phyloP scores from a whole-genome alignment of 2,888 invertebrate genomes.

The Eupithecia insigniata region DNA sequence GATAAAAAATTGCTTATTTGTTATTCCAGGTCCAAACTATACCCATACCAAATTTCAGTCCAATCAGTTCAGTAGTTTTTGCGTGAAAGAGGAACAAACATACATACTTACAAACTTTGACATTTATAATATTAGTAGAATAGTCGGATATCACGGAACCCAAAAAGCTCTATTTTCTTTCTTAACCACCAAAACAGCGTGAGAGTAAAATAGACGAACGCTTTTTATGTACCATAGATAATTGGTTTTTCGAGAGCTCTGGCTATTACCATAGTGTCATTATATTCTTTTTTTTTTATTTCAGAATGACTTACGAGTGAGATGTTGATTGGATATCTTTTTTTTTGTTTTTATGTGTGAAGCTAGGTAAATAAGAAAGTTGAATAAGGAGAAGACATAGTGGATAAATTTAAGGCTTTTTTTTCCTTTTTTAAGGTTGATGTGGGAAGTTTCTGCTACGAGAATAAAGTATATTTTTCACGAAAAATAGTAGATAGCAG shows the following conservation, averaged over 20 bases:
- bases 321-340: slow-evolving; percentile 43
- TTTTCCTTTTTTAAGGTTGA: not conserved
- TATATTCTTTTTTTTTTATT: slow-evolving; percentile 29
- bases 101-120: too few relatives aligned
- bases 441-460: not conserved
- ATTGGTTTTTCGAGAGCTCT: slow-evolving; percentile 45
- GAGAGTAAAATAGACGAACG: slow-evolving; percentile 36
- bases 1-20: too few relatives aligned
- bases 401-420: not conserved
- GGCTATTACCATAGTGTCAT: slow-evolving; percentile 42
- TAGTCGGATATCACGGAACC: slow-evolving; percentile 39
- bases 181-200: slow-evolving; percentile 30
- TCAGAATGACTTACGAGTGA: slow-evolving; percentile 38
- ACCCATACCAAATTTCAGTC: too few relatives aligned
- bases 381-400: not conserved
- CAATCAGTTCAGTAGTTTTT: too few relatives aligned
- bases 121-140: too few relatives aligned
- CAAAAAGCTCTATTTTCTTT: slow-evolving; percentile 13
- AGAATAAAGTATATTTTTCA: not conserved
- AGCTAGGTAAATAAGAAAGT: slow-evolving; percentile 21
- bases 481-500: too few relatives aligned
- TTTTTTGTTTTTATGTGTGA: slow-evolving; percentile 14
- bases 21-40: too few relatives aligned
- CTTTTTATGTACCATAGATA: slow-evolving; percentile 46
- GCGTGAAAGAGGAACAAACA: too few relatives aligned